Percentiles rank a stretch among this genome's conserved stretches.
phyloP scores from a whole-genome alignment of 2,888 invertebrate genomes.

The Argyra leucocephala region DNA sequence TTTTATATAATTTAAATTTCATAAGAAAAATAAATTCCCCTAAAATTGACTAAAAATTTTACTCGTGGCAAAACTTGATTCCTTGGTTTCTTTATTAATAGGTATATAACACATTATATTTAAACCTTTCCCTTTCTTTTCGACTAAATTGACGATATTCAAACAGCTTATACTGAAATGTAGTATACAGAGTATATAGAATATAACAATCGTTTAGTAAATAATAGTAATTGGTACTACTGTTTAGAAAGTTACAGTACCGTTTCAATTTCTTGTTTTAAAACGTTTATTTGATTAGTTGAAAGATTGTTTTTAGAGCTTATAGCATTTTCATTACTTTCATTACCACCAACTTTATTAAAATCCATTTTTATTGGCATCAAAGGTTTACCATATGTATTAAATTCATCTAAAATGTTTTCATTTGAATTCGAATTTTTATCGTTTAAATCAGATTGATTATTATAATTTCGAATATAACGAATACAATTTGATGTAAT shows the following conservation, averaged over 20 bases:
- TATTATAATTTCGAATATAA: neutral
- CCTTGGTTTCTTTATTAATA: too few relatives aligned
- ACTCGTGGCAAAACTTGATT: too few relatives aligned
- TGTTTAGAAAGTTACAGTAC: neutral
- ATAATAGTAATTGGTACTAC: too few relatives aligned
- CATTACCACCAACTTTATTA: neutral
- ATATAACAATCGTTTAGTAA: too few relatives aligned
- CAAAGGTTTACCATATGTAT: neutral
- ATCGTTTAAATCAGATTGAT: neutral
- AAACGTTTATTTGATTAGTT: neutral
- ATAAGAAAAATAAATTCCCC: too few relatives aligned
- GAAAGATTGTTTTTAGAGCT: neutral
- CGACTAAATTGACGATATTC: too few relatives aligned
- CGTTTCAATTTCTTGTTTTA: conserved; percentile 3
- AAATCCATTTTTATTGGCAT: neutral
- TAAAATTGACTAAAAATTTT: too few relatives aligned
- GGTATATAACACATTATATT: too few relatives aligned
- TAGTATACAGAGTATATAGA: too few relatives aligned
- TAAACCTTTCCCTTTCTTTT: too few relatives aligned
- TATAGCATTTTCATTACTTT: neutral
- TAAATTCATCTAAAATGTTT: neutral
- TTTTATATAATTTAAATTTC: too few relatives aligned
- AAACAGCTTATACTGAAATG: too few relatives aligned
- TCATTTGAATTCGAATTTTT: neutral
- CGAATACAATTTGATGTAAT: neutral